Percentiles rank a stretch among this genome's conserved stretches.
phyloP scores from a whole-genome alignment of 2,888 invertebrate species.

The Nomada flava region DNA sequence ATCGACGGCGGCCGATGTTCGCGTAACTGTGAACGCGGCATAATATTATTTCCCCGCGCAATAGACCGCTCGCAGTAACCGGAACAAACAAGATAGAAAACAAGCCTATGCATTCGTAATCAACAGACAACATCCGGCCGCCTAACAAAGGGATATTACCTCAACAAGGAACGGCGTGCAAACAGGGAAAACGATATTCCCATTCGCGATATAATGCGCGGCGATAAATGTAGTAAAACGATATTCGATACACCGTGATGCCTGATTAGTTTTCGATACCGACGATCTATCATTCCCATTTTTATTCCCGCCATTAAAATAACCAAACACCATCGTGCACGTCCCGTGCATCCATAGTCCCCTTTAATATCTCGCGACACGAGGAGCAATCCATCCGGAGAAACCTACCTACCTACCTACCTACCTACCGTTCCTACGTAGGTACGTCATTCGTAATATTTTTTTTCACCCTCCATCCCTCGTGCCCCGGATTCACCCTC shows the following conservation, averaged over 20 bases:
- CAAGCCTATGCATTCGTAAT: not conserved
- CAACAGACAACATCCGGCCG: slow-evolving; percentile 9
- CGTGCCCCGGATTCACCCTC: not conserved
- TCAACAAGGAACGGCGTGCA: not conserved
- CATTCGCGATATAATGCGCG: too few species aligned
- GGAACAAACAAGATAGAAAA: not conserved
- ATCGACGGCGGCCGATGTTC: slow-evolving; percentile 5
- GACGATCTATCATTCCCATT: not conserved
- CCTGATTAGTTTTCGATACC: slow-evolving; percentile 34
- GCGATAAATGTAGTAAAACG: slow-evolving; percentile 5
- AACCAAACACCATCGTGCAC: too few species aligned
- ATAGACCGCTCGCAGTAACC: not conserved
- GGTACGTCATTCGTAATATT: too few species aligned
- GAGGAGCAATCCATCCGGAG: too few species aligned
- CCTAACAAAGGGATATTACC: not conserved
- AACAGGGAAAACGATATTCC: not conserved
- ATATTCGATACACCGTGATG: not conserved
- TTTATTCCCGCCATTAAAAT: too few species aligned
- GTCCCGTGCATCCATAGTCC: too few species aligned
- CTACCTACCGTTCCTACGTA: too few species aligned
- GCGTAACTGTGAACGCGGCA: slow-evolving; percentile 1
- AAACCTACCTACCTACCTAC: too few species aligned
- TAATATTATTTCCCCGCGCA: slow-evolving; percentile 10
- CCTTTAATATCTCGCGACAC: too few species aligned
- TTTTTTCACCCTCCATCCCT: too few species aligned